Evolutionary conservation across 2,888 invertebrate genomes (phyloP), one percentile per base, ranked within the genome.

Genomic region (Tortrix viridana): DNA sequence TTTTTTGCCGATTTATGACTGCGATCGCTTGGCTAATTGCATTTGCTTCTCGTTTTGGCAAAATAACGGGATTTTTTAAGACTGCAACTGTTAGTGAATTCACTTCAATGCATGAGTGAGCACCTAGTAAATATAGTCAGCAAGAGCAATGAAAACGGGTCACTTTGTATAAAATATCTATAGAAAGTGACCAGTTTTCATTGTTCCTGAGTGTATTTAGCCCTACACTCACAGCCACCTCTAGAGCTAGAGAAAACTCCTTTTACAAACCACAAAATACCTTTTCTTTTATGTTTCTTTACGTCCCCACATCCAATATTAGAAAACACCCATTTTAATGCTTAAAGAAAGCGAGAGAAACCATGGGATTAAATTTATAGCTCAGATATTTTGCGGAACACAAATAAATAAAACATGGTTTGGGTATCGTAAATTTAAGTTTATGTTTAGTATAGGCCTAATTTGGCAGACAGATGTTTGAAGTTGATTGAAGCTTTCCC

Each of bases 271-370:
- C 53, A 3, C 47, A 60, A 19, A n/a, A 32, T 32, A 32, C 26
- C 22, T 60, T 47, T 53, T 46, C 22, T 41, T 43, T 47, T 23
- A 47, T 23, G 47, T 43, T 37, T 16, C 16, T 41, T 43, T 53
- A 47, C 5, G 41, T 47, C 7, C n/a, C 49, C 44, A 53, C 46
- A 43, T 26, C 46, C 50, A 43, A 58, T 58, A 52, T 63, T 63
- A 63, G 63, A 53, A 58, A 58, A 53, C 18, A 57, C 37, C 56
- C 38, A 58, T 43, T 63, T 58, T 57, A 26, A 63, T 63, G 47
- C 52, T 22, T 58, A 14, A 53, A 53, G 58, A 63, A 63, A 63
- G 63, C 19, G 43, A 63, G 58, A 38, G 62, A 63, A 57, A 63
- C 53, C 43, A 38, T 26, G 46, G 46, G 16, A 63, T 52, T 58